These are phyloP conservation scores for Lamellibrachia columna DNA, from an alignment of 2,888 invertebrate species.

Conservation along the genomic window DNA sequence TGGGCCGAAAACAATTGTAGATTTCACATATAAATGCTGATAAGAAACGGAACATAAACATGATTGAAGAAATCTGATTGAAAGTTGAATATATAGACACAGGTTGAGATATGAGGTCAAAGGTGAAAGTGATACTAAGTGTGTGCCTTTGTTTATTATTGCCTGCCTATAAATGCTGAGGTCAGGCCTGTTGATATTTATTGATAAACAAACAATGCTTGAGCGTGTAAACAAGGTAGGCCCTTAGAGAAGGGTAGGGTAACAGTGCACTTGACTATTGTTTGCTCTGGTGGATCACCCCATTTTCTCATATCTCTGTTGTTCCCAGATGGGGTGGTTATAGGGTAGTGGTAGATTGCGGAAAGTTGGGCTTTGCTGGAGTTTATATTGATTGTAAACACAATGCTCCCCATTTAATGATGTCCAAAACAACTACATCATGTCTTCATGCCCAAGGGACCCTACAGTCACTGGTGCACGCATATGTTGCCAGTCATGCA, in stretches of 20 bases:
- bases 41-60: neutral
- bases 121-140: neutral
- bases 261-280: neutral
- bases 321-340: neutral
- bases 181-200: neutral
- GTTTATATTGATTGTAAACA: neutral
- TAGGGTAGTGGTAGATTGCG: neutral
- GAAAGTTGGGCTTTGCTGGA: neutral
- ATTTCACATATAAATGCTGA: neutral
- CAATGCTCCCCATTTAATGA: too few relatives aligned
- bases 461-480: too few relatives aligned
- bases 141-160: constrained; percentile 12
- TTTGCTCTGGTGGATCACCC: neutral
- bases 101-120: neutral
- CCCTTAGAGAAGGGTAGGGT: neutral
- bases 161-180: neutral
- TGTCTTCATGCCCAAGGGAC: too few relatives aligned
- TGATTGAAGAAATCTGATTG: neutral
- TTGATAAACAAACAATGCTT: neutral
- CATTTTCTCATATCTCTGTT: neutral
- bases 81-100: neutral
- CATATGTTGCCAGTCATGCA: too few relatives aligned
- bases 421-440: too few relatives aligned
- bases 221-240: neutral
- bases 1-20: neutral